These are phyloP conservation scores for Syritta pipiens DNA, from an alignment of 2,888 invertebrate species.

Conservation along the genomic window DNA sequence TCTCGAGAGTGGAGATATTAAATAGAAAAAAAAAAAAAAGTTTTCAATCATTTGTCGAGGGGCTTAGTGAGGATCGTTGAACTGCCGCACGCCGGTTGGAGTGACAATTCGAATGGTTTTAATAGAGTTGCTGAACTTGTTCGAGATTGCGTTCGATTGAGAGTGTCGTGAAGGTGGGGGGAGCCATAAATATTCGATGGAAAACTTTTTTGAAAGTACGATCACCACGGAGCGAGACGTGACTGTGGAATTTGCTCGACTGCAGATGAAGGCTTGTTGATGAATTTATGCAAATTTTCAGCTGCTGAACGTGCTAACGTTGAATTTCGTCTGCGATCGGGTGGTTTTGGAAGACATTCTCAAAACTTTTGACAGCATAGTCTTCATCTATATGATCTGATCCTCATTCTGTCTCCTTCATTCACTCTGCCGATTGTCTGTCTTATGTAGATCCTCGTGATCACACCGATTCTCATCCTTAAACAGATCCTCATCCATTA, in stretches of 20 bases:
- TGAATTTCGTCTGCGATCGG: no score
- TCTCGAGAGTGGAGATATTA: no score
- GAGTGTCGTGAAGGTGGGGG: not conserved
- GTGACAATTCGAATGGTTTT: conserved; percentile 1
- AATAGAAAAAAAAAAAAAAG: conserved; percentile 21
- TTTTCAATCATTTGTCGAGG: conserved; percentile 28
- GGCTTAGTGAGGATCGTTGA: conserved; percentile 33
- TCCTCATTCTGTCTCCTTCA: not conserved
- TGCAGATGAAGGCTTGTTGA: no score
- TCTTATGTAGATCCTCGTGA: not conserved
- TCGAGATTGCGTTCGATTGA: not conserved
- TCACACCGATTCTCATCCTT: not conserved
- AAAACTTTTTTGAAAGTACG: no score
- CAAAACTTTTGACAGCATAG: no score
- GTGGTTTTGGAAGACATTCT: no score
- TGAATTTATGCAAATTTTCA: no score
- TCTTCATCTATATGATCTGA: not conserved
- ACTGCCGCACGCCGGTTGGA: conserved; percentile 14
- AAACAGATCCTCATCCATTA: not conserved
- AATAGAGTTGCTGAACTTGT: conserved; percentile 27
- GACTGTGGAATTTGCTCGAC: no score
- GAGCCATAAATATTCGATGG: not conserved
- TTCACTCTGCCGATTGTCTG: not conserved
- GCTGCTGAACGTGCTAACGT: no score
- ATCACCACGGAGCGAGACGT: no score